Percentiles rank a stretch among this genome's conserved stretches.
Evolutionary conservation across 2,113 vertebrate species (phyloP).

Genomic region (Lepus americanus): DNA sequence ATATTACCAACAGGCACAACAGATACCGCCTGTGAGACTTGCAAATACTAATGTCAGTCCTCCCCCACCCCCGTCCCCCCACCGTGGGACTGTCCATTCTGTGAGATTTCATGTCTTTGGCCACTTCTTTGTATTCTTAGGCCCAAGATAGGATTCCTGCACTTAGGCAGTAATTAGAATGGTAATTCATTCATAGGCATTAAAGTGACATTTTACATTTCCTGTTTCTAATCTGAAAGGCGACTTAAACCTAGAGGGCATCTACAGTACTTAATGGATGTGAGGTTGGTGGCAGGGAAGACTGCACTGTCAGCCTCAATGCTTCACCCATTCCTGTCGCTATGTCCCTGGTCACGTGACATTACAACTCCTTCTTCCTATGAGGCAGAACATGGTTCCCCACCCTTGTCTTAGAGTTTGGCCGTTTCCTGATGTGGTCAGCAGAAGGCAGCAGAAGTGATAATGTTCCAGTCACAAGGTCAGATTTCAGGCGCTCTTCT

Average conservation of each 20-base stretch:
- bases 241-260: neutral
- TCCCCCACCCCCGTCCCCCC: neutral
- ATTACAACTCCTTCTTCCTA: neutral
- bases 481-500: neutral
- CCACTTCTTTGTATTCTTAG: neutral
- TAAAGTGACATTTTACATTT: slow-evolving; percentile 52
- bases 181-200: slow-evolving; percentile 57
- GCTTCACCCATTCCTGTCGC: neutral
- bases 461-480: neutral
- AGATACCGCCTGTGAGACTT: neutral
- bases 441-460: neutral
- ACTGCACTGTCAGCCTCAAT: neutral
- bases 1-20: neutral
- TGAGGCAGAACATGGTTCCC: too few species aligned
- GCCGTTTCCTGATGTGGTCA: neutral
- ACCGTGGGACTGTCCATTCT: too few species aligned
- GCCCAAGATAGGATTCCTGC: neutral
- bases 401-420: neutral
- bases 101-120: neutral
- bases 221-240: slow-evolving; percentile 27
- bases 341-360: neutral
- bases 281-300: neutral
- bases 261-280: slow-evolving; percentile 6
- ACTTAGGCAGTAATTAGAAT: slow-evolving; percentile 37
- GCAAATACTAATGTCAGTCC: neutral